Evolutionary conservation across 2,888 invertebrate species (phyloP), one percentile per base, ranked within the genome.

Genomic region (Agrilus cyanescens): DNA sequence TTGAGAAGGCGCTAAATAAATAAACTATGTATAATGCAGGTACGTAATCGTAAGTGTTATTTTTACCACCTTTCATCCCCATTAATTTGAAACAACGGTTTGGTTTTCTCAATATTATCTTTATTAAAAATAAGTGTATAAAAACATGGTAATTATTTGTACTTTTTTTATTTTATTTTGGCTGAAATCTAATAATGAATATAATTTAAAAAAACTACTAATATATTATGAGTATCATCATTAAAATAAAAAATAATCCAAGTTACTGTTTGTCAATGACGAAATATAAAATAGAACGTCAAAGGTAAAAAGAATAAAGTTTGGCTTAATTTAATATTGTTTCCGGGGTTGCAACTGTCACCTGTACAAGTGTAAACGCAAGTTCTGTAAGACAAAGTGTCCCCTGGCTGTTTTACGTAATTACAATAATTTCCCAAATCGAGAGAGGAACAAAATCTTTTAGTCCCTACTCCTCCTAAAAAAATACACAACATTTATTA

Each of bases 361-460:
- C 79, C 74, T 43, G 71, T 69, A 57, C 93, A 93, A 1, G 91
- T 91, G 61, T 78, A 89, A 41, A 91, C 79, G 64, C 93, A 93
- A 3, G 90, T 88, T 50, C 91, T 74, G 64, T 91, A 91, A 45
- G 47, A 53, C 37, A 80, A 78, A 54, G 88, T 66, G 62, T 93
- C 93, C n/a, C 91, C 91, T 6, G 82, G 82, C 52, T 90, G 84
- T 48, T 75, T 70, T 1, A 90, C 87, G 63, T 87, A 89, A 60
- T 90, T 83, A 65, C 93, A 93, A 57, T 87, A 89, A 64, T 88
- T 89, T 12, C 91, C 91, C 57, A 89, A 68, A 64, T 91, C 83
- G 56, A 84, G 68, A 0, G 90, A 80, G 2, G 91, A 90, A 62
- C 93, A 93, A 60, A 78, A 90, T 50, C 93, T 73, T 57, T 85